Base-by-base conservation (phyloP, 2,888 invertebrate genomes). In the Ormyrus labotus region DNA sequence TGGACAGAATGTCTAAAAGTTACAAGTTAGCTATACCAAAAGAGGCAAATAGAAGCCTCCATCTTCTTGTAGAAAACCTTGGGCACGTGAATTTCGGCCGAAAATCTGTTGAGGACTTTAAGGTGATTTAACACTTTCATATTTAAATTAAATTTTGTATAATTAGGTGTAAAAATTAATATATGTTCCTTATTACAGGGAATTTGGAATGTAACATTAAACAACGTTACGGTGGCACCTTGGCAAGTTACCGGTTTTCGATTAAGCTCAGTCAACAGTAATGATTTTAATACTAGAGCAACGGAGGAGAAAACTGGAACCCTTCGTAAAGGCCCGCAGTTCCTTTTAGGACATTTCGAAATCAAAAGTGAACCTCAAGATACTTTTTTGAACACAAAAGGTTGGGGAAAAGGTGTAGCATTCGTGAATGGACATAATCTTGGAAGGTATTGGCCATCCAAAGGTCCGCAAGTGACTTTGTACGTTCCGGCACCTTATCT, bases 341-440 rank as follows among this genome's bases (percentile, higher is more conserved):
- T 90, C 60, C 84, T 89, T 55, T 83, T 85, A 1, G 88, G 88
- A 53, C 73, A 57, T 1, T 90, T 90, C 65, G 80, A 68, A 88
- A 85, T 92, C 0, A 90, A 89, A 0, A 91, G 91, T 10, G 85
- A 90, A n/a, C 93, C 94, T 0, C 88, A 92, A 57, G 97, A 97
- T 87, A 97, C 96, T 0, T 97, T 94, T 87, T 87, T 97, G 10
- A 94, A 96, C 86, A 94, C 96, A 85, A 92, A 92, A 63, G 94
- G 93, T n/a, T 98, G 98, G 98, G 94, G 93, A 74, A 97, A 97
- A 92, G 98, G 98, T 2, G 93, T 95, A 80, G 94, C 96, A 0
- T 96, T 96, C 89, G 91, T 98, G 0, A 98, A 98, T 88, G 96
- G 96, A 0, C 94, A 96, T 87, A 96, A 97, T 88, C 92, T 98